These are phyloP conservation scores for Meiosimyza platycephala DNA, from an alignment of 2,888 invertebrate species.

Conservation along the genomic window DNA sequence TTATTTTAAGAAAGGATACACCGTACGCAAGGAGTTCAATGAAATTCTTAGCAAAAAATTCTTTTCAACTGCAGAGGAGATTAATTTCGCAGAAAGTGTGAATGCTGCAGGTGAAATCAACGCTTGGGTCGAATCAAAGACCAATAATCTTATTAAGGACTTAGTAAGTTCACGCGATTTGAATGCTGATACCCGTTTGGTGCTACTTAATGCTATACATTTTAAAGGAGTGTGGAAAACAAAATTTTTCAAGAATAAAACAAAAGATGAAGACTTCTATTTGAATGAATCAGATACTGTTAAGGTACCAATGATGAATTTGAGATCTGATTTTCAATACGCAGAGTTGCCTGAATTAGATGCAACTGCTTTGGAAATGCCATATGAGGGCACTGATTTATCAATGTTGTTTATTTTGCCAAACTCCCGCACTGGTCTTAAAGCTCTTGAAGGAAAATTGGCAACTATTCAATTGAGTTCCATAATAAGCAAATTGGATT, in stretches of 20 bases:
- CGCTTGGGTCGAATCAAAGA: conserved; percentile 82
- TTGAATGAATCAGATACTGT: conserved; percentile 68
- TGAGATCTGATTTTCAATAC: conserved; percentile 56
- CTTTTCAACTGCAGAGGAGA: conserved; percentile 73
- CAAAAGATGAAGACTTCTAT: conserved; percentile 75
- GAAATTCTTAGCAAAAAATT: conserved; percentile 73
- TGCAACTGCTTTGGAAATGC: conserved; percentile 71
- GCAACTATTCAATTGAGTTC: conserved; percentile 70
- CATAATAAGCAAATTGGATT: conserved; percentile 70
- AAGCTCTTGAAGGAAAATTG: conserved; percentile 74
- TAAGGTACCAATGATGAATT: conserved; percentile 78
- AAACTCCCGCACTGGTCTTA: conserved; percentile 75
- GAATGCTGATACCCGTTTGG: conserved; percentile 71
- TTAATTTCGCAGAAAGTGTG: conserved; percentile 72
- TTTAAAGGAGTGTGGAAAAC: conserved; percentile 84
- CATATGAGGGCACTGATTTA: conserved; percentile 76
- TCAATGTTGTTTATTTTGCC: conserved; percentile 84
- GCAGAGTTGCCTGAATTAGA: conserved; percentile 52
- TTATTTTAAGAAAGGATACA: conserved; percentile 72
- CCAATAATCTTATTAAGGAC: conserved; percentile 85
- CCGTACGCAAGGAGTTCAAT: conserved; percentile 71
- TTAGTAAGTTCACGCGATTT: conserved; percentile 74
- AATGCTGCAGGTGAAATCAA: conserved; percentile 76
- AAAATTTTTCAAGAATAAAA: conserved; percentile 73
- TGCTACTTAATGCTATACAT: conserved; percentile 86